Evolutionary conservation across 2,113 vertebrate species (phyloP).

Genomic region (Coptodon bakossiorum): DNA sequence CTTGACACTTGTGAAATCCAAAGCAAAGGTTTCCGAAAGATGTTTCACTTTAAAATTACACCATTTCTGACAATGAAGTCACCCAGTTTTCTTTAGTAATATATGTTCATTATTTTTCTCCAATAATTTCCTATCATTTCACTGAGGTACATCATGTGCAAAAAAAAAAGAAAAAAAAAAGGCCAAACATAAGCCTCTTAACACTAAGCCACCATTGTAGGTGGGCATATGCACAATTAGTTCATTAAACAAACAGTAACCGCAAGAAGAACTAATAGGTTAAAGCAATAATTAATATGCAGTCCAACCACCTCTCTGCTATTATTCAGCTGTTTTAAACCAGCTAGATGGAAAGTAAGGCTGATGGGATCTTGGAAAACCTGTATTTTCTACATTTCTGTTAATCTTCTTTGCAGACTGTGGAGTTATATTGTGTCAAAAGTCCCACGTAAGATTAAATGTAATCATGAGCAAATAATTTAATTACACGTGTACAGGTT

Average conservation of each 20-base stretch:
- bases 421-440: neutral
- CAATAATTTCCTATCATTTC: neutral
- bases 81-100: neutral
- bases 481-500: neutral
- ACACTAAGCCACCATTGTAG: neutral
- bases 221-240: neutral
- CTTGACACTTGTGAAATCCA: neutral
- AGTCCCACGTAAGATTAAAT: neutral
- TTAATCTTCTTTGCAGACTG: neutral
- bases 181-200: neutral
- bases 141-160: neutral
- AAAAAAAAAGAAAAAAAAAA: neutral
- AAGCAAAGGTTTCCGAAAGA: neutral
- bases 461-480: neutral
- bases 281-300: neutral
- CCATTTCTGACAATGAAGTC: neutral
- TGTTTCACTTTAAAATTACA: neutral
- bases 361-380: neutral
- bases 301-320: neutral
- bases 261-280: neutral
- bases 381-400: neutral
- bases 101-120: neutral
- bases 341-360: neutral
- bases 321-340: neutral
- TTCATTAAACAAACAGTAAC: neutral